A percentile compares a stretch with the other conserved stretches of the same genome.
Conservation (phyloP, 2,888 invertebrate genomes). For the Euproctis similis region DNA sequence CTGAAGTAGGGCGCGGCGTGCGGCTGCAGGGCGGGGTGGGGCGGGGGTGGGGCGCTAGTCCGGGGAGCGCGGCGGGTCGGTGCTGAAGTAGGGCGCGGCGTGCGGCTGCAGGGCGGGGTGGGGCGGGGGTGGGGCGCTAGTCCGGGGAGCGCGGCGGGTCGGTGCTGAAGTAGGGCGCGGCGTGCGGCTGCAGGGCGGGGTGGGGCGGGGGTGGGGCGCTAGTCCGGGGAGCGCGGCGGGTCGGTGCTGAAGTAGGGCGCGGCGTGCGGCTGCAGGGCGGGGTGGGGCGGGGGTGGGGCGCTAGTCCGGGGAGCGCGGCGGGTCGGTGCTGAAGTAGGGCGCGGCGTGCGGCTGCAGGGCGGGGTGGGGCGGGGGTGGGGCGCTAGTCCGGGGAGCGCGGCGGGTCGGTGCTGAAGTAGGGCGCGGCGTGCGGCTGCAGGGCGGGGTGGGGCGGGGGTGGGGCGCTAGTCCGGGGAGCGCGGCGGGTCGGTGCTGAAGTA, state of each 20-base stretch:
- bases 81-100: conserved; percentile 89
- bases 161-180: conserved; percentile 94
- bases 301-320: conserved; percentile 71
- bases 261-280: conserved; percentile 76
- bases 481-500: no score
- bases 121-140: no score
- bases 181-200: conserved; percentile 86
- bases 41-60: conserved; percentile 91
- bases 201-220: conserved; percentile 72
- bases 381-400: conserved; percentile 74
- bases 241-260: conserved; percentile 64
- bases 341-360: conserved; percentile 81
- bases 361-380: conserved; percentile 63
- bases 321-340: conserved; percentile 93
- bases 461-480: no score
- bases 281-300: conserved; percentile 40
- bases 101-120: no score
- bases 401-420: conserved; percentile 92
- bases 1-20: conserved; percentile 95
- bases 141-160: conserved; percentile 76
- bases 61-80: conserved; percentile 80
- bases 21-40: conserved; percentile 95
- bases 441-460: conserved; percentile 48
- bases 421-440: conserved; percentile 91
- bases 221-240: conserved; percentile 14